A percentile compares a stretch with the other conserved stretches of the same genome.
phyloP scores from a whole-genome alignment of 2,113 vertebrate species.

The Bombycilla garrulus region DNA sequence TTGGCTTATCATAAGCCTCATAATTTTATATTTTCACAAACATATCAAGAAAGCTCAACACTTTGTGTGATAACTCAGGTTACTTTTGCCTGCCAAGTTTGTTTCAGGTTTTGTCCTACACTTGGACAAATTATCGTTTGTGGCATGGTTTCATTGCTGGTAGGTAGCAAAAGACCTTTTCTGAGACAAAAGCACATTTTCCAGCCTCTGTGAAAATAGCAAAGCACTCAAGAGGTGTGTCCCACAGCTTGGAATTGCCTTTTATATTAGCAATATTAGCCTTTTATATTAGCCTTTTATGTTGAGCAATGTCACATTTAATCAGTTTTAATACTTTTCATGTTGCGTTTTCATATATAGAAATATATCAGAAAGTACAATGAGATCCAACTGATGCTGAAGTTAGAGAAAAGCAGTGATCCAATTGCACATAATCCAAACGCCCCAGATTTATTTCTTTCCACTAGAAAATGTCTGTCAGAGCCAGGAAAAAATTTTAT shows the following conservation, averaged over 20 bases:
- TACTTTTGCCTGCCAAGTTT: not conserved
- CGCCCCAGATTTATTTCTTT: slow-evolving; percentile 55
- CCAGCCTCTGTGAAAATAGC: not conserved
- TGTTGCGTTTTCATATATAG: not conserved
- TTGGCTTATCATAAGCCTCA: not conserved
- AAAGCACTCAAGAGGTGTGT: not conserved
- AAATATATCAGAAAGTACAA: not conserved
- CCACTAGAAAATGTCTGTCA: slow-evolving; percentile 24
- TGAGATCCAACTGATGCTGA: not conserved
- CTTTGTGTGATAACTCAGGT: not conserved
- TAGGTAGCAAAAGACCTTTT: not conserved
- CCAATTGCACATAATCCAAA: slow-evolving; percentile 47
- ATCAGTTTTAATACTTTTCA: slow-evolving; percentile 39
- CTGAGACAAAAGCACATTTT: not conserved
- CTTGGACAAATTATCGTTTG: not conserved
- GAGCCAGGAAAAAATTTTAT: slow-evolving; percentile 62
- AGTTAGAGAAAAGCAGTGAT: slow-evolving; percentile 34
- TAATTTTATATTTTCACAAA: not conserved
- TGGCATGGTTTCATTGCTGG: not conserved
- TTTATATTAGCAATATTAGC: not conserved
- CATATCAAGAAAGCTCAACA: not conserved
- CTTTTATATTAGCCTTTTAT: not conserved
- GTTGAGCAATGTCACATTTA: not conserved
- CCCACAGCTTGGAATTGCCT: not conserved
- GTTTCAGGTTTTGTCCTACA: not conserved